Base-by-base conservation (phyloP, 2,888 invertebrate genomes). In the Cactoblastis cactorum region DNA sequence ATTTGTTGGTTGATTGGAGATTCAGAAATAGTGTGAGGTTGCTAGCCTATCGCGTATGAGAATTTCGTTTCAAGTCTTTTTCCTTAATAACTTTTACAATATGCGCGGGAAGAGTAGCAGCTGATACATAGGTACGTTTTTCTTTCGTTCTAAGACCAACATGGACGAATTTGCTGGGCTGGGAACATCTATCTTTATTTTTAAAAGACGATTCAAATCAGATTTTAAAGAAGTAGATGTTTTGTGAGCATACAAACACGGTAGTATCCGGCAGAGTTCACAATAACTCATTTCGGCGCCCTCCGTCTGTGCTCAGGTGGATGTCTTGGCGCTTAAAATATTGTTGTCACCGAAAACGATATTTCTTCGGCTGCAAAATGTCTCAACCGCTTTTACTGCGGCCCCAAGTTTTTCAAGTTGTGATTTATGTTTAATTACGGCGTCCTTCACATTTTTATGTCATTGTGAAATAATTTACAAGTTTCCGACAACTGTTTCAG, bases 361-460 rank as follows among this genome's bases (percentile, higher is more conserved):
- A 83, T 80, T 83, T 80, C 81, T 80, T 74, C 62, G 69, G 71
- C 69, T 69, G 67, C 70, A 76, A 81, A 82, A 81, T 74, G 71
- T 73, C 75, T 74, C 67, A 70, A 69, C 74, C 72, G 69, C 73
- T 76, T 74, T 77, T 67, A 67, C 65, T 68, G 61, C 64, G 68
- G 70, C 66, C 69, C 62, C 63, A 63, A 76, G 71, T 77, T 81
- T 80, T 76, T 74, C 73, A 63, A 75, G 68, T 65, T 71, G 71
- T 79, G 81, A 84, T 84, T 84, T 84, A 84, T 84, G 82, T 79
- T 82, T 81, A 83, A 82, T 85, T 84, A 83, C 69, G 77, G 68
- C 71, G 72, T 74, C 75, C 66, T 72, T 73, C 70, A 74, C 72
- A 74, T 80, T 80, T 80, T 77, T 74, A 69, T 74, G 68, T 66